Evolutionary conservation across 2,888 invertebrate genomes (phyloP).

Genomic region (Chloromyia formosa): DNA sequence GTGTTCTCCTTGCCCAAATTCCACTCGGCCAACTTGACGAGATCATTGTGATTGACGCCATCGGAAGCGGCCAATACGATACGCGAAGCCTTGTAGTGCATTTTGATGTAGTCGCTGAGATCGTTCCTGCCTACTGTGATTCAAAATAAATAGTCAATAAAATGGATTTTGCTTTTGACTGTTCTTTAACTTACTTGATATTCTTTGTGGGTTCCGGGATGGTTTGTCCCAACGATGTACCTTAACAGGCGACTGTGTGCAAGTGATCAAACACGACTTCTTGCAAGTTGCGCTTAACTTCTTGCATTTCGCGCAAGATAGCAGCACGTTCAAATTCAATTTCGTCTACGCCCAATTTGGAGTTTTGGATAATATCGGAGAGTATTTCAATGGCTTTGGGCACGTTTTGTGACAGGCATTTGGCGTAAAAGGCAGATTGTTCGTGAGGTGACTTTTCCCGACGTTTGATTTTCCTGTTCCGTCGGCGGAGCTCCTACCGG

Average conservation of each 20-base stretch:
- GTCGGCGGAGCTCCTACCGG: too few relatives aligned
- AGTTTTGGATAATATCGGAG: constrained; percentile 96
- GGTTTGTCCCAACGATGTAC: constrained; percentile 96
- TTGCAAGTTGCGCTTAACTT: constrained; percentile 97
- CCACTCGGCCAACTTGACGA: constrained; percentile 84
- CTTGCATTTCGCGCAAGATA: constrained; percentile 98
- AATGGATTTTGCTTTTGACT: constrained; percentile 41
- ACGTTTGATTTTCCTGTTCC: too few relatives aligned
- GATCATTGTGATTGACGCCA: constrained; percentile 88
- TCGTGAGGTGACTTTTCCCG: constrained; percentile 98
- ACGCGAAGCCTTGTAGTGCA: constrained; percentile 92
- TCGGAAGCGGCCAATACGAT: constrained; percentile 97
- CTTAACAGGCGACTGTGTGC: constrained; percentile 94
- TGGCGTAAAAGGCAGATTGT: constrained; percentile 99
- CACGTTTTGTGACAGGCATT: constrained; percentile 93
- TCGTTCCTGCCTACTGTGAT: constrained; percentile 77
- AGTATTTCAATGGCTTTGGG: constrained; percentile 95
- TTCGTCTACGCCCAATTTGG: constrained; percentile 88
- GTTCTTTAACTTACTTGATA: constrained; percentile 84
- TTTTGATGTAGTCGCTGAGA: constrained; percentile 84
- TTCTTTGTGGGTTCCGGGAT: constrained; percentile 96
- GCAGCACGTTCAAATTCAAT: constrained; percentile 98
- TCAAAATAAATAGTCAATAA: constrained; percentile 9
- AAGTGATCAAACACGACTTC: constrained; percentile 99
- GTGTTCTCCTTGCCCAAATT: constrained; percentile 76